Percentiles rank a stretch among this genome's conserved stretches.
Conservation (phyloP, 2,797 vertebrate genomes). For the Peromyscus eremicus region DNA sequence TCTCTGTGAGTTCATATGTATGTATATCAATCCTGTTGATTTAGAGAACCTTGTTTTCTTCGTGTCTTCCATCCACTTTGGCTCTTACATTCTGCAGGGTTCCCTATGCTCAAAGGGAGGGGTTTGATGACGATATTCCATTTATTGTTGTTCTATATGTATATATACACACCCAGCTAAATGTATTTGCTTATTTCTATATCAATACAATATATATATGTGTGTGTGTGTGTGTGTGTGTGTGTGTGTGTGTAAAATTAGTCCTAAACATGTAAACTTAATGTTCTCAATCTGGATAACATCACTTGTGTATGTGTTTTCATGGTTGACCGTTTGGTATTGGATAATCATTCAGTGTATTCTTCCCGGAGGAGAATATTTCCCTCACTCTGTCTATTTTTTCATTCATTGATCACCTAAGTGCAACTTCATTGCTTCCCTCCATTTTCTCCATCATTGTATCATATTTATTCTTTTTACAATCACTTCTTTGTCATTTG, state of each 20-base stretch:
- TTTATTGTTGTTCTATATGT: not conserved
- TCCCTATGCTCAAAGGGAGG: too few relatives aligned
- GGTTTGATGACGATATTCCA: not conserved
- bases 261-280: not conserved
- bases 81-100: not conserved
- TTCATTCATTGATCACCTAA: not conserved
- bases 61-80: not conserved
- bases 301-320: not conserved
- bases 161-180: too few relatives aligned
- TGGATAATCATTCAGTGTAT: not conserved
- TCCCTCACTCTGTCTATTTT: not conserved
- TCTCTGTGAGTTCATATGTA: not conserved
- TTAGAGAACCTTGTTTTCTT: not conserved
- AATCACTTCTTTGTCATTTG: not conserved
- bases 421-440: not conserved
- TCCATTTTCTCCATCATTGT: not conserved
- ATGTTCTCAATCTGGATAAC: too few relatives aligned
- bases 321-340: not conserved
- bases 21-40: not conserved
- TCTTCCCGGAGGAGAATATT: not conserved
- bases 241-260: not conserved
- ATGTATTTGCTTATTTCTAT: not conserved
- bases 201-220: too few relatives aligned
- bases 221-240: too few relatives aligned
- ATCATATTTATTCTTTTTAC: not conserved